A percentile compares a stretch with the other conserved stretches of the same genome.
These are phyloP conservation scores for Xenops minutus DNA, from an alignment of 2,797 vertebrate genomes.

Conservation along the genomic window DNA sequence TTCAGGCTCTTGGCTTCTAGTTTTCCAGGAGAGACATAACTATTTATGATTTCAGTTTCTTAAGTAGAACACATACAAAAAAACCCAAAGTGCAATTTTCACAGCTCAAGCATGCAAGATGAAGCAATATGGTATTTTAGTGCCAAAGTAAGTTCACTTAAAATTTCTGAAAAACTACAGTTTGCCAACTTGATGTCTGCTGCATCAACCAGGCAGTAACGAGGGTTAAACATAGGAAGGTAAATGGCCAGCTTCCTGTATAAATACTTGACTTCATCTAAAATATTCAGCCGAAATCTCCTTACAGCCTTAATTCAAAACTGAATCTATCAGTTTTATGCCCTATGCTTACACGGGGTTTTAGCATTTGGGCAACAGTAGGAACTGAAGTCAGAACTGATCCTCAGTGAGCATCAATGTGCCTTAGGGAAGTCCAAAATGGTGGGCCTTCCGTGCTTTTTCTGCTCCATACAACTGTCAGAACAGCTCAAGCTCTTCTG, in stretches of 20 bases:
- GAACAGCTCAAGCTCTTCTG: background rate
- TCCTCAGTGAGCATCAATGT: background rate
- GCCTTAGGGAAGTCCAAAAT: background rate
- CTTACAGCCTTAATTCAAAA: background rate
- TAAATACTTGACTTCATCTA: conserved; percentile 64
- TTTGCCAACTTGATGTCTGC: conserved; percentile 56
- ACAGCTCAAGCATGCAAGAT: conserved; percentile 44
- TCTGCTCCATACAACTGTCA: background rate
- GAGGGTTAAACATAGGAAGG: conserved; percentile 21
- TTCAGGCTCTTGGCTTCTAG: background rate
- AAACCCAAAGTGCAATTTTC: background rate
- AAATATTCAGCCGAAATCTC: conserved; percentile 9
- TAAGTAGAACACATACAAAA: conserved; percentile 15
- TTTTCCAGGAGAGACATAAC: conserved; percentile 19
- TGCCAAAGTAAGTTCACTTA: conserved; percentile 59
- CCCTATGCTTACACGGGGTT: rapidly evolving
- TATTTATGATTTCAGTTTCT: conserved; percentile 4
- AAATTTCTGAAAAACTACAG: conserved; percentile 42
- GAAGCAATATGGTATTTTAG: conserved; percentile 43
- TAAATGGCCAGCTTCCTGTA: conserved; percentile 53
- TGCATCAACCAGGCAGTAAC: conserved; percentile 3
- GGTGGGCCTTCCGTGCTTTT: background rate
- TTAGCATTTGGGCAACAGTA: background rate
- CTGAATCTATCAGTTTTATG: background rate
- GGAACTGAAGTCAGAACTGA: background rate